Evolutionary conservation across 2,888 invertebrate species (phyloP), one percentile per base, ranked within the genome.

Genomic region (Netelia melanura): DNA sequence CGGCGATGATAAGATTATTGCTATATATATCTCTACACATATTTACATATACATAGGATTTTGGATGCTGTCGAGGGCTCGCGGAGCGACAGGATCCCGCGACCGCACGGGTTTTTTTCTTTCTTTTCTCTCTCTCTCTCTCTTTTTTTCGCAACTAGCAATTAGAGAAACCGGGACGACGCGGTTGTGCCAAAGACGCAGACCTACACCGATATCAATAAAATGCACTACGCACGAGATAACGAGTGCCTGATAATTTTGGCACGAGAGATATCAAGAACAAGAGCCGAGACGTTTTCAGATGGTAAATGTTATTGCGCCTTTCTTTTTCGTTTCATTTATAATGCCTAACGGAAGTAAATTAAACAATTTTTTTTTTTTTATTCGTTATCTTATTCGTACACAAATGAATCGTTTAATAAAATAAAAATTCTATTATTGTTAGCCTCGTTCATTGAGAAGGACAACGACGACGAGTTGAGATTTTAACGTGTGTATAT

Each of bases 1-100:
- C 72, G 64, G 64, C 48, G 58, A 56, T 70, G 84, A 85, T 81
- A 81, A 81, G 77, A 78, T 85, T 84, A 72, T 81, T 58, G 38
- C 44, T 56, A 23, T 54, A 14, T 48, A 17, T 9, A 62, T 30
- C 30, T 8, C 48, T 61, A 64, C 2, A 38, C 38, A 38, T 64
- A 14, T 10, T 3, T 30, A 30, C 30, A 67, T 44, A 38, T 64
- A 38, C 8, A n/a, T 43, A 54, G 38, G 76, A 77, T 74, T 72
- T 81, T 75, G 48, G 78, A 85, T 85, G 84, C 77, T 74, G 68
- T 68, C n/a, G 62, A 30, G 25, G 68, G 64, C 65, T 52, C 70
- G 48, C 48, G 56, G 11, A 81, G 44, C 74, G 74, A 81, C 85
- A 81, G 84, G 81, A 85, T 85, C 78, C 56, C 72, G 74, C 64